Base-by-base conservation (phyloP, 1,140 invertebrate species). In the Argopecten irradians region DNA sequence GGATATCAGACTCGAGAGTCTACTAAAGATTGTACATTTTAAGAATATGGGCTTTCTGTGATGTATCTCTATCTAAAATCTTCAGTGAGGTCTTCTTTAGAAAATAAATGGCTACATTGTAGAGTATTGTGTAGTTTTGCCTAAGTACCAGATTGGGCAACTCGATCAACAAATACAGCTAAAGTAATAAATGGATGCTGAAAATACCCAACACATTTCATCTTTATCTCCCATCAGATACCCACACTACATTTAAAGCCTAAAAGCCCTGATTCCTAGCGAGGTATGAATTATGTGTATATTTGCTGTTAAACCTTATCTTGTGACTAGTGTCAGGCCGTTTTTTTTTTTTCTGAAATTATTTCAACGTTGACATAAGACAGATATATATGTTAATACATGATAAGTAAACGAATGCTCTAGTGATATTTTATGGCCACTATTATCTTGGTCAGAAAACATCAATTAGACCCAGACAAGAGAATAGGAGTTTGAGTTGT, bases 161-260 rank as follows among this genome's bases (percentile, higher is more conserved):
- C n/a, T n/a, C n/a, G n/a, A n/a, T n/a, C n/a, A n/a, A n/a, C n/a
- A n/a, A n/a, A n/a, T n/a, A n/a, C n/a, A n/a, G n/a, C n/a, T n/a
- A n/a, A n/a, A n/a, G n/a, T n/a, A 5, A 71, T n/a, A 71, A 71
- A 71, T 71, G 55, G n/a, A 71, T 71, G n/a, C n/a, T 71, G 55
- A 46, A 19, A 46, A 46, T 46, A 16, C 43, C 22, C 14, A 11
- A 46, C 43, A 46, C 43, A 46, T 46, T 46, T 19, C 43, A 46
- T 11, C 22, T n/a, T 71, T 71, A 71, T 71, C 55, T 71, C 2
- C 19, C 22, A 71, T 71, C 55, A 28, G 55, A 71, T 71, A 71
- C 28, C 22, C 5, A 71, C 22, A 5, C 22, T 28, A 28, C n/a
- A 71, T 71, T 71, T 11, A 5, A 71, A 28, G 55, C n/a, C 16